These are phyloP conservation scores for Keiferia lycopersicella DNA, from an alignment of 2,888 invertebrate genomes.

Conservation along the genomic window DNA sequence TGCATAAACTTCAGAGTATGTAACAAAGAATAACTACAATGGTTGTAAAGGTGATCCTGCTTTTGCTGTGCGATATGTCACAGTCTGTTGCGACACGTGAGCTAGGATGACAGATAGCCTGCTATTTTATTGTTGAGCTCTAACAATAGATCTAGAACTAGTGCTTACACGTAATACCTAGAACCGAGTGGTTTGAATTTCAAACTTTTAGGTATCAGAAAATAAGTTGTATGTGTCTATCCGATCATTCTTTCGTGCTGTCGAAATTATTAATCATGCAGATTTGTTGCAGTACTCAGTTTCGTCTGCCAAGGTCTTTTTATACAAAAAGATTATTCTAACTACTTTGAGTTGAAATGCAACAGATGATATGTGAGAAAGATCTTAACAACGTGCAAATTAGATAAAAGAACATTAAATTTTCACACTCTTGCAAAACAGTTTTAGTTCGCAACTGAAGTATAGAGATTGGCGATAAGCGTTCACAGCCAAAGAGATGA, in stretches of 20 bases:
- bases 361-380: not conserved
- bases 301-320: not conserved
- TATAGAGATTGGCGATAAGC: not conserved
- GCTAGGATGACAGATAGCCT: constrained; percentile 5
- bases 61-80: constrained; percentile 19
- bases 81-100: constrained; percentile 23
- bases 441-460: not conserved
- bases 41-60: constrained; percentile 13
- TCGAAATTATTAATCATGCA: not conserved
- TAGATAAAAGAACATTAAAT: constrained; percentile 2
- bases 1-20: no score
- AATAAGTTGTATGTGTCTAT: no score
- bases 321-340: no score
- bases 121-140: constrained; percentile 24
- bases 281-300: not conserved
- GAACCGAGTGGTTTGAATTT: no score
- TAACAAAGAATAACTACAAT: no score
- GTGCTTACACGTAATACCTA: not conserved
- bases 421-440: constrained; percentile 10
- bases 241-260: no score
- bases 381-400: not conserved
- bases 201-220: no score
- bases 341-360: not conserved
- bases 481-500: constrained; percentile 16
- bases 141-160: constrained; percentile 10